phyloP scores from a whole-genome alignment of 2,888 invertebrate species.

The Sinhomidia bicolor region DNA sequence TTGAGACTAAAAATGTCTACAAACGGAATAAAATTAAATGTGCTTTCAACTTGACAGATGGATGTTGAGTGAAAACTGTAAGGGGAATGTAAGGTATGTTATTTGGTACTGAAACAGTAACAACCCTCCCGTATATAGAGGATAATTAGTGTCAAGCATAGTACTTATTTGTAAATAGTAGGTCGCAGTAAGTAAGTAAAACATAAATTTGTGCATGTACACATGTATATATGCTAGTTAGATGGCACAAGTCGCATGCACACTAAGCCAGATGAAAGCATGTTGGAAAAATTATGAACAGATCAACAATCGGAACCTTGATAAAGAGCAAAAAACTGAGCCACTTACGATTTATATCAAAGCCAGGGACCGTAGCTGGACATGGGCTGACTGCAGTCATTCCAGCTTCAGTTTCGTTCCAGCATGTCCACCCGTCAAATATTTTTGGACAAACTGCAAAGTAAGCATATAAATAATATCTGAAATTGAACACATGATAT shows the following conservation, averaged over 20 bases:
- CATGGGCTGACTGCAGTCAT: constrained; percentile 81
- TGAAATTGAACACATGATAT: not conserved
- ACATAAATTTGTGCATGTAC: too few relatives aligned
- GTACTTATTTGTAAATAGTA: not conserved
- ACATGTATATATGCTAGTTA: too few relatives aligned
- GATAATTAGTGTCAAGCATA: not conserved
- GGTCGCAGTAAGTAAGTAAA: too few relatives aligned
- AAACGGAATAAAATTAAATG: not conserved
- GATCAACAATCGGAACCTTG: not conserved
- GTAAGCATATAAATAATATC: not conserved
- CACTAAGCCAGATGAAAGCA: not conserved
- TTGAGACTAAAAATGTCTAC: too few relatives aligned
- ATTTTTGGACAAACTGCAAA: constrained; percentile 80
- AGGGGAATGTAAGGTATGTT: not conserved
- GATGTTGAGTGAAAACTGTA: not conserved
- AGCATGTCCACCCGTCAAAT: constrained; percentile 83
- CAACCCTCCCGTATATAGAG: not conserved
- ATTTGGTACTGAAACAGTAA: not conserved
- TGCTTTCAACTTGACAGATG: not conserved
- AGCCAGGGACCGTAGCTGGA: constrained; percentile 81
- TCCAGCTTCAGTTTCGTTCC: constrained; percentile 82
- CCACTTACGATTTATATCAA: constrained; percentile 81
- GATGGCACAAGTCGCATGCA: too few relatives aligned
- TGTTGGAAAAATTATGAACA: not conserved
- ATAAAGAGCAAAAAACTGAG: not conserved